Conservation (phyloP, 2,113 vertebrate species). For the Trogon surrucura region DNA sequence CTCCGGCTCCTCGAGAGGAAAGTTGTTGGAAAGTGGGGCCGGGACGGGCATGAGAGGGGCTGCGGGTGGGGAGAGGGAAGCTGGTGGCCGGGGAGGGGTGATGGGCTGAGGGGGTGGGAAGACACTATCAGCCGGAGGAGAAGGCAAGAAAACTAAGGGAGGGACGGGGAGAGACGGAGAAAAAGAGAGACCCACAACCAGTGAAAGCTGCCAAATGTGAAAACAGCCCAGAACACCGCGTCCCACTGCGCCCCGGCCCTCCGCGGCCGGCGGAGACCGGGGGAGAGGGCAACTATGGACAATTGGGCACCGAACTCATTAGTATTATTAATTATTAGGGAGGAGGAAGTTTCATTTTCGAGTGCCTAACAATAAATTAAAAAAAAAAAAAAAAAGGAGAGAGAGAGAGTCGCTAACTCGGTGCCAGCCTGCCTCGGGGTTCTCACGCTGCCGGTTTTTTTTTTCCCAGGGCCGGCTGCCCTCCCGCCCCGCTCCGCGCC, state of each 20-base stretch:
- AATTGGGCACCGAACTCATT: neutral
- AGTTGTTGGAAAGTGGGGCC: constrained; percentile 72
- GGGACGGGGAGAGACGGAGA: neutral
- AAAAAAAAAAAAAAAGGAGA: neutral
- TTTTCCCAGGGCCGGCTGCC: neutral
- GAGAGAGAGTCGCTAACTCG: neutral
- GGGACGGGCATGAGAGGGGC: constrained; percentile 7
- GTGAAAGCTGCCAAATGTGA: constrained; percentile 39
- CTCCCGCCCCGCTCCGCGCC: neutral
- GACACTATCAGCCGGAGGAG: neutral
- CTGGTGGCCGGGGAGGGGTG: neutral
- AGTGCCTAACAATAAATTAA: neutral
- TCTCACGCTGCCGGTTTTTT: constrained; percentile 51
- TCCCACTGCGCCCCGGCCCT: constrained; percentile 36
- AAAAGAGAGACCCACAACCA: constrained; percentile 14
- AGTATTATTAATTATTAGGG: constrained; percentile 36
- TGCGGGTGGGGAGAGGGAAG: neutral
- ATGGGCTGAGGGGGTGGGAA: neutral
- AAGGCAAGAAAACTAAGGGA: constrained; percentile 27
- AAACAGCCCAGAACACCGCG: constrained; percentile 26
- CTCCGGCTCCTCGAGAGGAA: constrained; percentile 54
- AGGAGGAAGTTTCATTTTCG: constrained; percentile 72
- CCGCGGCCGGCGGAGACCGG: neutral
- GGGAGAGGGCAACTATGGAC: neutral
- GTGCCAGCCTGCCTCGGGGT: constrained; percentile 9